Conservation (phyloP, 1,140 invertebrate species). For the Nylanderia fulva region DNA sequence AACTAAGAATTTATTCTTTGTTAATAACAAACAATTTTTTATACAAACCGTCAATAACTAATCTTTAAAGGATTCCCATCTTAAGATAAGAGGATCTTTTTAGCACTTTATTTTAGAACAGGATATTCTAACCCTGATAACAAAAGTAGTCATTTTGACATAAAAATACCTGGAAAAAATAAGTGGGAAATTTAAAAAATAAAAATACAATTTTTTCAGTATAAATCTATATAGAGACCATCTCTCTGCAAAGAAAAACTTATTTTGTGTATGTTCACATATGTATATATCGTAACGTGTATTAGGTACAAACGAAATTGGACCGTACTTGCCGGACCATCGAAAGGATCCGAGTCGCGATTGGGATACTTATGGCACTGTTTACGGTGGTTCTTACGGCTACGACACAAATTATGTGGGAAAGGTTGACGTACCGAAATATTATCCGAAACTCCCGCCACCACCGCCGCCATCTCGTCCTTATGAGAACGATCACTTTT, state of each 20-base stretch:
- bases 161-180: no score
- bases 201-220: background rate
- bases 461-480: conserved; percentile 5
- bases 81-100: no score
- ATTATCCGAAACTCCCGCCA: conserved; percentile 25
- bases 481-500: conserved; percentile 58
- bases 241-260: background rate
- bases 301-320: conserved; percentile 70
- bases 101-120: no score
- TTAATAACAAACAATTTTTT: no score
- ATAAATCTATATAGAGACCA: background rate
- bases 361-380: conserved; percentile 80
- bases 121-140: no score
- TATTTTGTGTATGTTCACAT: background rate
- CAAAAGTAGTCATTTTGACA: no score
- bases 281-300: background rate
- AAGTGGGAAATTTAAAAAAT: no score
- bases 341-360: conserved; percentile 67
- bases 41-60: no score
- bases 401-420: conserved; percentile 80
- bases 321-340: conserved; percentile 53
- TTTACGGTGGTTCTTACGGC: conserved; percentile 79
- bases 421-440: conserved; percentile 62
- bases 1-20: no score
- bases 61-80: no score